These are phyloP conservation scores for Sturnira hondurensis DNA, from an alignment of 2,113 vertebrate species.

Conservation along the genomic window DNA sequence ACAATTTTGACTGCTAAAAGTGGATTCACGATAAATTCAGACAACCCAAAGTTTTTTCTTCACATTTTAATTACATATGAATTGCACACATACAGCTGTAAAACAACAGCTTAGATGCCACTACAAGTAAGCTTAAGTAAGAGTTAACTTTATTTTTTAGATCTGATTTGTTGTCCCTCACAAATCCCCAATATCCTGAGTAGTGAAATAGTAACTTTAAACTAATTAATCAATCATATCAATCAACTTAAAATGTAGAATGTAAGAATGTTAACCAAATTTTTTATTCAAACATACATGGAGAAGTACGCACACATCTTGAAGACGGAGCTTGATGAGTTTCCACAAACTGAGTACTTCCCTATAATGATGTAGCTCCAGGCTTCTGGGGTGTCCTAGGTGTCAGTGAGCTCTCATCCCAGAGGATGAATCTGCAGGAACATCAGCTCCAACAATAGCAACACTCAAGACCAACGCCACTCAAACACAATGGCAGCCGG, in stretches of 20 bases:
- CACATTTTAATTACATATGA: not conserved
- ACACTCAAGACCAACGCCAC: too few relatives aligned
- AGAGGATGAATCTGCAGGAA: constrained; percentile 93
- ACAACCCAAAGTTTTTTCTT: not conserved
- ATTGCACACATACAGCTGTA: not conserved
- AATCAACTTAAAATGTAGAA: not conserved
- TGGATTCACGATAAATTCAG: not conserved
- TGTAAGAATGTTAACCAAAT: not conserved
- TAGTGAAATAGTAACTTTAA: not conserved
- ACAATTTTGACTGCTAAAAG: not conserved
- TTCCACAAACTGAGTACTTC: not conserved
- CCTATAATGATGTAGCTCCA: not conserved
- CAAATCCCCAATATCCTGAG: not conserved
- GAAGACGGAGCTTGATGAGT: not conserved
- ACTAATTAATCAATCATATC: not conserved
- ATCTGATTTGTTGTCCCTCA: not conserved
- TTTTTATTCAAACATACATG: not conserved
- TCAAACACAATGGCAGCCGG: constrained; percentile 65
- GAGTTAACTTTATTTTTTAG: not conserved
- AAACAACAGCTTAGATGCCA: not conserved
- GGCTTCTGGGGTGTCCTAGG: constrained; percentile 83
- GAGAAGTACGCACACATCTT: not conserved
- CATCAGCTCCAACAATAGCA: too few relatives aligned
- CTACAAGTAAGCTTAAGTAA: not conserved
- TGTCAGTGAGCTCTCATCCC: constrained; percentile 83